Base-by-base conservation (phyloP, 2,113 vertebrate genomes). In the Ia io region DNA sequence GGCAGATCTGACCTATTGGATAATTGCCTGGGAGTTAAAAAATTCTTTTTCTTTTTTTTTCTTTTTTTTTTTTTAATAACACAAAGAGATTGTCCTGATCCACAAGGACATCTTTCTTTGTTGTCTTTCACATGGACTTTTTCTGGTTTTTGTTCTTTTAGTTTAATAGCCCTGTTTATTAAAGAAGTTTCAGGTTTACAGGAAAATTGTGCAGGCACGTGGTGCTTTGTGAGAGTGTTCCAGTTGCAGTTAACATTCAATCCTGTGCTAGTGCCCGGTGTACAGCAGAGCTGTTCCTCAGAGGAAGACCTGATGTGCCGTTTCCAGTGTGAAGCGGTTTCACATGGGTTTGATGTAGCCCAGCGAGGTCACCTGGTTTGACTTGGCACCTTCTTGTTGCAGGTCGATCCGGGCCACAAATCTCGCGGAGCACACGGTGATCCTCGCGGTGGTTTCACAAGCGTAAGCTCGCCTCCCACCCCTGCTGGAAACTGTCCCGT, bases 361-460 rank as follows among this genome's bases (percentile, higher is more conserved):
- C 78, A 90, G 17, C 2, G 32, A 35, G 63, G 17, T 93, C 28
- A 51, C 61, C 25, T 12, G 65, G 18, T 91, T 14, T 97, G 95
- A 98, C 67, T 49, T 23, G 85, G 47, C 88, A 12, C 40, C 94
- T 97, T 97, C 32, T 98, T 84, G 18, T 97, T 94, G 93, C 97
- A 99, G 99, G 97, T 99, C 98, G 94, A 99, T 99, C 97, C 99
- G 99, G 92, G 99, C 98, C 92, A 99, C 99, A 42, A 99, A 99
- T 87, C 98, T 98, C 67, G 99, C 99, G 0, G 99, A 99, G 98
- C 99, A 99, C 95, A 98, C 99, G 14, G 99, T 99, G 76, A 99
- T 99, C 94, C 98, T 99, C 3, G 99, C 99, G 25, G 99, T 99
- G 14, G 98, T 99, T 96, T 98, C 99, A 88, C 98, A 97, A 94